These are phyloP conservation scores for Cynocephalus volans DNA, from an alignment of 2,113 vertebrate species.

Conservation along the genomic window DNA sequence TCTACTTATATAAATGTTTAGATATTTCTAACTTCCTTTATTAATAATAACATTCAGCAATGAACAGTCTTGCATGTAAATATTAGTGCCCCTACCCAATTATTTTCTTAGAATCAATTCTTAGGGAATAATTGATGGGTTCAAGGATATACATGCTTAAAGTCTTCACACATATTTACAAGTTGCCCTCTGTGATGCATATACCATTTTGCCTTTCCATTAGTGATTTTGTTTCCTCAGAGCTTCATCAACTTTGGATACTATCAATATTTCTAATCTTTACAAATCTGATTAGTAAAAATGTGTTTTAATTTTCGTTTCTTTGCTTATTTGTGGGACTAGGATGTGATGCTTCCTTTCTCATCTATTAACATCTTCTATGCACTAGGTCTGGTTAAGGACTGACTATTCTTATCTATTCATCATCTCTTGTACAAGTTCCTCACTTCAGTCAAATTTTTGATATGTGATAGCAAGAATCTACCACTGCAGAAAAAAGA, in stretches of 20 bases:
- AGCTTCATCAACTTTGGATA: constrained; percentile 24
- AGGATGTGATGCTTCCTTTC: background rate
- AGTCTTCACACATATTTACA: constrained; percentile 13
- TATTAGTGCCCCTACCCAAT: background rate
- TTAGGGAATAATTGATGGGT: background rate
- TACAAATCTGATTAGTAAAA: background rate
- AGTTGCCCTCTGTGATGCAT: background rate
- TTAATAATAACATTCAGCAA: background rate
- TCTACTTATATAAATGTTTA: background rate
- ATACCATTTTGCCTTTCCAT: background rate
- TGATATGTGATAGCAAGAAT: background rate
- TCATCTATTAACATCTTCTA: background rate
- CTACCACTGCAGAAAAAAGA: background rate
- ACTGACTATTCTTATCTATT: background rate
- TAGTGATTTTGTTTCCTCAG: constrained; percentile 22
- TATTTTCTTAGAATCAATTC: constrained; percentile 1
- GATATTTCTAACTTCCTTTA: constrained; percentile 3
- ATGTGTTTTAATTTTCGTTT: constrained; percentile 28
- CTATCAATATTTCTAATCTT: background rate
- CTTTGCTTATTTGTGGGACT: background rate
- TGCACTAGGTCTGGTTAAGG: background rate
- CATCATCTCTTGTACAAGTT: background rate
- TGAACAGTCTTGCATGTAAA: background rate
- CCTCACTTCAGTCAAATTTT: background rate
- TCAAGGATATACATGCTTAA: background rate